Conservation (phyloP, 2,113 vertebrate species). For the Semnopithecus entellus region DNA sequence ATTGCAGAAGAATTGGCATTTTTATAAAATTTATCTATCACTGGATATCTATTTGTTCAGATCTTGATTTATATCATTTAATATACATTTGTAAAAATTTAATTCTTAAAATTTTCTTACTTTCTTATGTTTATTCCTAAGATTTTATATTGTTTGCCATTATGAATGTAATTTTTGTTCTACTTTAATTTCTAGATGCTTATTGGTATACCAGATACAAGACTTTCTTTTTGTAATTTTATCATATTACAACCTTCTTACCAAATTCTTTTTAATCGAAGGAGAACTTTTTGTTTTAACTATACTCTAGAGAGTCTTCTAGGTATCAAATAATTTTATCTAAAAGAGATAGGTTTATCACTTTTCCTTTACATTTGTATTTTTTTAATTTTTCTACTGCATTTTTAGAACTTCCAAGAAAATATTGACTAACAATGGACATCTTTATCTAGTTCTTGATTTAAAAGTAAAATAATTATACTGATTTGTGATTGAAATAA, state of each 20-base stretch:
- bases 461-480: constrained; percentile 2
- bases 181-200: neutral
- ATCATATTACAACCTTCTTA: neutral
- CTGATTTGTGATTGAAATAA: neutral
- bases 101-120: neutral
- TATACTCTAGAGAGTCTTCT: neutral
- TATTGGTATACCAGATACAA: neutral
- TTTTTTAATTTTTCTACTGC: neutral
- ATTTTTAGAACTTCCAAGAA: neutral
- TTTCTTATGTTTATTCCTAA: neutral
- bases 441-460: neutral
- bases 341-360: neutral
- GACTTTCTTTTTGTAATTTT: neutral
- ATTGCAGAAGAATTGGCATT: neutral
- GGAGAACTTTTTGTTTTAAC: neutral
- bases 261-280: neutral
- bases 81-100: neutral
- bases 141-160: neutral
- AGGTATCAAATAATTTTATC: neutral
- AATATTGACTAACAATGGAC: neutral
- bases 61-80: neutral
- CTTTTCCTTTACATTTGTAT: neutral
- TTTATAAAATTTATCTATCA: neutral
- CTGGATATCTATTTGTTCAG: neutral
- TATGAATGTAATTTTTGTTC: neutral